A percentile compares a stretch with the other conserved stretches of the same genome.
Conservation (phyloP, 2,797 vertebrate genomes). For the Vultur gryphus region DNA sequence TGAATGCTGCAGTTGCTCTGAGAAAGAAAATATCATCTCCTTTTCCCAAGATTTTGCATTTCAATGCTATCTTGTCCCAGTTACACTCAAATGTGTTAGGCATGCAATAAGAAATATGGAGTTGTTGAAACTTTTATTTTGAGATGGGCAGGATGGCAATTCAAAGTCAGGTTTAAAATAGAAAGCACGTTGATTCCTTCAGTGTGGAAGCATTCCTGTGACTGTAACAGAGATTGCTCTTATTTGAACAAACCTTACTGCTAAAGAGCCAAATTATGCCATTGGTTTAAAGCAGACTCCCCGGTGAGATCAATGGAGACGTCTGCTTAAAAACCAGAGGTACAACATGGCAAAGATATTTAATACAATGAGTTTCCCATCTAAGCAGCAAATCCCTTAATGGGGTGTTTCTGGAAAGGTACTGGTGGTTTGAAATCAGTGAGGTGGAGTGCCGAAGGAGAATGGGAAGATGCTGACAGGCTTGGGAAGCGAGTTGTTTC, state of each 20-base stretch:
- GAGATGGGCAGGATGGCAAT: slow-evolving; percentile 3
- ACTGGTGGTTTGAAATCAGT: background rate
- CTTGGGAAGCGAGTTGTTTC: background rate
- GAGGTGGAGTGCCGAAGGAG: background rate
- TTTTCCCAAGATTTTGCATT: background rate
- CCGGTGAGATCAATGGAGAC: background rate
- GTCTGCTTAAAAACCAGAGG: background rate
- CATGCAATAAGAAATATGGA: background rate
- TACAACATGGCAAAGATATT: background rate
- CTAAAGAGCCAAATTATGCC: background rate
- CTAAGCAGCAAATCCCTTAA: background rate
- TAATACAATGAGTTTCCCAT: background rate
- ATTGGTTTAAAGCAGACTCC: background rate
- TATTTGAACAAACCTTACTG: background rate
- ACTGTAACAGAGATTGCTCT: background rate
- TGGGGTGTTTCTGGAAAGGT: background rate
- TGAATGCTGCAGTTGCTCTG: background rate
- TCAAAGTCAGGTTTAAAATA: slow-evolving; percentile 29
- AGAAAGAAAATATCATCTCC: background rate
- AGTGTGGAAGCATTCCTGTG: background rate
- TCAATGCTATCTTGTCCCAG: slow-evolving; percentile 6
- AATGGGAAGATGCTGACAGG: background rate
- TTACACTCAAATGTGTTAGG: slow-evolving; percentile 12
- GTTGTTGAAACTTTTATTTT: slow-evolving; percentile 36
- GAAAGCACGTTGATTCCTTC: background rate